These are phyloP conservation scores for Pluvianellus socialis DNA, from an alignment of 2,113 vertebrate genomes.

Conservation along the genomic window DNA sequence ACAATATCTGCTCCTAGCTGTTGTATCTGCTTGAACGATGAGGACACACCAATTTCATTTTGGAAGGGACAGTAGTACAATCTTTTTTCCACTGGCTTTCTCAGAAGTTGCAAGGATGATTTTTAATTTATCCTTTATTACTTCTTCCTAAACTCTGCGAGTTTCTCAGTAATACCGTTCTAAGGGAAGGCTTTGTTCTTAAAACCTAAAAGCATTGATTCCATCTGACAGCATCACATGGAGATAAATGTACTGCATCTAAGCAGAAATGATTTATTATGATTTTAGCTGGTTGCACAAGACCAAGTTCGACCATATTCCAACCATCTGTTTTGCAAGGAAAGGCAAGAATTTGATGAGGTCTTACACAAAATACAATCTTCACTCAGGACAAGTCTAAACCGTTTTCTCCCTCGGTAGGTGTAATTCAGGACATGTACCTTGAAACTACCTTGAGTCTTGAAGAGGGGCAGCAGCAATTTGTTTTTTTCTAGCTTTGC, in stretches of 20 bases:
- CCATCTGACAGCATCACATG: conserved; percentile 24
- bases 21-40: conserved; percentile 62
- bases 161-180: conserved; percentile 19
- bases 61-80: not conserved
- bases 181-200: conserved; percentile 19
- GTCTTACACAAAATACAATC: not conserved
- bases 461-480: not conserved
- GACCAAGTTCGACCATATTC: conserved; percentile 22
- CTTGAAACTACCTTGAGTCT: not conserved
- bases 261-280: conserved; percentile 40
- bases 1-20: conserved; percentile 64
- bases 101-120: conserved; percentile 39
- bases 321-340: conserved; percentile 11
- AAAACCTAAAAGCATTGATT: conserved; percentile 38
- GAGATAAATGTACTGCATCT: conserved; percentile 42
- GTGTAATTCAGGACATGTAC: not conserved
- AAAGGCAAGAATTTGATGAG: conserved; percentile 8
- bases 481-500: not conserved
- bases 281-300: conserved; percentile 14
- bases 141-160: conserved; percentile 37
- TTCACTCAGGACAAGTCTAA: not conserved
- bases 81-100: conserved; percentile 47
- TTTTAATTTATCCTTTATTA: conserved; percentile 61
- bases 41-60: conserved; percentile 62
- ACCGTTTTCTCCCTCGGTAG: not conserved